Evolutionary conservation across 2,888 invertebrate species (phyloP).

Genomic region (Rapana venosa): DNA sequence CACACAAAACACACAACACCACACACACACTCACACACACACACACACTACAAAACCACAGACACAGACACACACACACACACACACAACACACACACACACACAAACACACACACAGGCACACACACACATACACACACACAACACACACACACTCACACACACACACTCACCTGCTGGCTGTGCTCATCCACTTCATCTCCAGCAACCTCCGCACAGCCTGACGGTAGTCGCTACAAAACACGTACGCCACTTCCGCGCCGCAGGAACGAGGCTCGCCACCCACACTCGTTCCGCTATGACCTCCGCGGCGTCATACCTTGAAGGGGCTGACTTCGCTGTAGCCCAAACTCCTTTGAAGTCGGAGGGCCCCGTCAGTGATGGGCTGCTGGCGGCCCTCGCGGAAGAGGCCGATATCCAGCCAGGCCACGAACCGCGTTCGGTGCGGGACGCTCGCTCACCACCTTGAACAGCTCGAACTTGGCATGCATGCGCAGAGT

Average conservation of each 20-base stretch:
- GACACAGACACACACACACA: no score
- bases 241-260: slow-evolving; percentile 11
- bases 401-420: slow-evolving; percentile 31
- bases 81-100: no score
- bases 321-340: not conserved
- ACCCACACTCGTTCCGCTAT: slow-evolving; percentile 32
- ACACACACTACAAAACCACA: no score
- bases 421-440: slow-evolving; percentile 18
- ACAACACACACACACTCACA: not conserved
- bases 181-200: slow-evolving; percentile 4
- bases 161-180: slow-evolving; percentile 20
- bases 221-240: not conserved
- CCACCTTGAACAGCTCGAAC: slow-evolving; percentile 18
- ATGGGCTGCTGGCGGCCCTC: not conserved
- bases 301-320: not conserved
- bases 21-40: no score
- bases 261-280: slow-evolving; percentile 33
- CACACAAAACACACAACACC: no score
- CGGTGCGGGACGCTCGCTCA: not conserved
- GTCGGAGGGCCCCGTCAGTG: slow-evolving; percentile 13
- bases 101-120: no score
- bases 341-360: not conserved
- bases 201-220: not conserved
- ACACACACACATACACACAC: no score
- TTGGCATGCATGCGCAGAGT: slow-evolving; percentile 42